phyloP scores from a whole-genome alignment of 2,888 invertebrate species.

The Drosophila borborema region DNA sequence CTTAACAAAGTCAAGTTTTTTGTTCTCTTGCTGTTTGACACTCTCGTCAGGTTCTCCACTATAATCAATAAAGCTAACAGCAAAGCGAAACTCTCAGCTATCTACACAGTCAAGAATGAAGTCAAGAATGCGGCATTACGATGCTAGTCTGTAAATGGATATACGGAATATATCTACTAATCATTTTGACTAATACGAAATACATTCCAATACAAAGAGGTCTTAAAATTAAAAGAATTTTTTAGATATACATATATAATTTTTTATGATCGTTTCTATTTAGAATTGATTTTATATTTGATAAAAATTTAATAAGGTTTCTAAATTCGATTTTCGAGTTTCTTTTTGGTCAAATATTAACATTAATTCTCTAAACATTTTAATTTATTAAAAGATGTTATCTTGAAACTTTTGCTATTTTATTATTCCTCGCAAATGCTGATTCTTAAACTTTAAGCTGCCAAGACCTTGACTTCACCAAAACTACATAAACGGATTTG shows the following conservation, averaged over 20 bases:
- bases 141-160: neutral
- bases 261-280: neutral
- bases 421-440: neutral
- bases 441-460: neutral
- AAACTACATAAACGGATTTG: neutral
- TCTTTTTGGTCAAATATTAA: neutral
- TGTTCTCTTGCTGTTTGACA: slow-evolving; percentile 32
- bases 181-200: neutral
- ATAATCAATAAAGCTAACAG: slow-evolving; percentile 54
- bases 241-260: neutral
- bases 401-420: neutral
- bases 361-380: neutral
- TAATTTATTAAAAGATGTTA: neutral
- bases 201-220: neutral
- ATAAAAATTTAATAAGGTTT: neutral
- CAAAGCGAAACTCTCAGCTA: slow-evolving; percentile 8
- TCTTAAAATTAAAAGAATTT: neutral
- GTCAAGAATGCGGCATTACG: slow-evolving; percentile 23
- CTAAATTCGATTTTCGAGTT: neutral
- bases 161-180: slow-evolving; percentile 1
- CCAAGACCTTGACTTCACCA: neutral
- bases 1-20: slow-evolving; percentile 25
- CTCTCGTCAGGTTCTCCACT: slow-evolving; percentile 21
- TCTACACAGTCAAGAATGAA: slow-evolving; percentile 13
- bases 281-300: neutral